Conservation (phyloP, 2,888 invertebrate species). For the Macropis europaea region DNA sequence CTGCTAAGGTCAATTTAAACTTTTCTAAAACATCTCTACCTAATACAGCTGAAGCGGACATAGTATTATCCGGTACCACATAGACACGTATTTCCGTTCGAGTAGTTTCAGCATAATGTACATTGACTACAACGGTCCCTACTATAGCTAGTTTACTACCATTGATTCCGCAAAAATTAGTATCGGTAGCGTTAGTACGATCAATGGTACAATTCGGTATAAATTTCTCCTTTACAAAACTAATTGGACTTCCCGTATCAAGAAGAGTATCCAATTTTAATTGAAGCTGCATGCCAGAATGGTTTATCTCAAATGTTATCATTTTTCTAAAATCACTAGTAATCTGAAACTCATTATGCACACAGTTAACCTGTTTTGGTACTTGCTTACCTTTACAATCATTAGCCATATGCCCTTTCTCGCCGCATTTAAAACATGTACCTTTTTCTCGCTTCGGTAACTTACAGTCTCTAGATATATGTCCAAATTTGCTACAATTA, state of each 20-base stretch:
- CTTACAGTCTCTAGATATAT: background rate
- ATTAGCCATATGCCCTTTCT: too few species aligned
- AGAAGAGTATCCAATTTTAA: background rate
- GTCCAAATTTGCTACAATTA: background rate
- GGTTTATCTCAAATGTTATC: too few species aligned
- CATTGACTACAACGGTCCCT: too few species aligned
- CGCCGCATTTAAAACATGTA: background rate
- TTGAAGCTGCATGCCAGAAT: too few species aligned
- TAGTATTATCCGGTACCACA: constrained; percentile 17
- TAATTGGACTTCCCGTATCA: constrained; percentile 9
- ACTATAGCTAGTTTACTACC: background rate
- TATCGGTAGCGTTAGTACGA: background rate
- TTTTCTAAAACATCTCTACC: background rate
- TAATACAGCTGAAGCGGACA: background rate
- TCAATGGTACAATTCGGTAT: background rate
- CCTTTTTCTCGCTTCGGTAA: background rate
- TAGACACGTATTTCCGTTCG: background rate
- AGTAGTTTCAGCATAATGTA: too few species aligned
- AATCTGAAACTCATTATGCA: too few species aligned
- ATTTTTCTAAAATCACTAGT: too few species aligned
- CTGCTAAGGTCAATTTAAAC: background rate
- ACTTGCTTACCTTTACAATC: too few species aligned
- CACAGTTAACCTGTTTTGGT: too few species aligned
- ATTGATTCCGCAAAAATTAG: background rate
- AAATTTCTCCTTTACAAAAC: constrained; percentile 1